Percentiles rank a stretch among this genome's conserved stretches.
Evolutionary conservation across 2,113 vertebrate genomes (phyloP).

Genomic region (Vulpes vulpes): DNA sequence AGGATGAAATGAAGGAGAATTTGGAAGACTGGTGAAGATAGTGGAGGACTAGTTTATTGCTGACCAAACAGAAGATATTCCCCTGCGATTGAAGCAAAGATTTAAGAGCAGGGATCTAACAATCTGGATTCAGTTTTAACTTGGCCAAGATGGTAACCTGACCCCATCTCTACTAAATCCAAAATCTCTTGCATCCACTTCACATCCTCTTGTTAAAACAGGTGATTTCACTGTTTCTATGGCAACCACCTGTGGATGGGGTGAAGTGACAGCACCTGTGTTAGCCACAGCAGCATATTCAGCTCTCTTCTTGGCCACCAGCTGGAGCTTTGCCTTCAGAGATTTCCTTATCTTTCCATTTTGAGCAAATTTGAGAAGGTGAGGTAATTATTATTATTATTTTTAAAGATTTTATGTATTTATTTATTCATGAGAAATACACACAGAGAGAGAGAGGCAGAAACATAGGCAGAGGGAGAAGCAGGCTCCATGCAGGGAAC

Average conservation of each 20-base stretch:
- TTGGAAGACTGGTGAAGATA: background rate
- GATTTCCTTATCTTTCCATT: background rate
- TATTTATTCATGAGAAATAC: too few relatives aligned
- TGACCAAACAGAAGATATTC: background rate
- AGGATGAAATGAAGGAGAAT: background rate
- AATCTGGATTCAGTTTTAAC: background rate
- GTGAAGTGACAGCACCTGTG: rapidly evolving
- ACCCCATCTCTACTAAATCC: background rate
- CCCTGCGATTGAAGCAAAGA: background rate
- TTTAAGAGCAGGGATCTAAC: background rate
- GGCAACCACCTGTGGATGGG: background rate
- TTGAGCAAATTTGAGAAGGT: background rate
- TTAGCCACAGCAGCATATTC: rapidly evolving
- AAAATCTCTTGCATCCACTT: background rate
- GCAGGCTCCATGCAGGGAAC: too few relatives aligned
- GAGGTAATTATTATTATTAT: background rate
- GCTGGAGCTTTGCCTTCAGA: background rate
- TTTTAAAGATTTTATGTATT: too few relatives aligned
- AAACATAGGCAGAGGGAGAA: too few relatives aligned
- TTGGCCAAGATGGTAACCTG: background rate
- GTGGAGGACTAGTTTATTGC: background rate
- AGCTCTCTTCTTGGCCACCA: background rate
- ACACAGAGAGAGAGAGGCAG: too few relatives aligned
- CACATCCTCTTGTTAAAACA: background rate
- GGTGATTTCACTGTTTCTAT: background rate